Evolutionary conservation across 2,797 vertebrate species (phyloP).

Genomic region (Phalloptychus januarius): DNA sequence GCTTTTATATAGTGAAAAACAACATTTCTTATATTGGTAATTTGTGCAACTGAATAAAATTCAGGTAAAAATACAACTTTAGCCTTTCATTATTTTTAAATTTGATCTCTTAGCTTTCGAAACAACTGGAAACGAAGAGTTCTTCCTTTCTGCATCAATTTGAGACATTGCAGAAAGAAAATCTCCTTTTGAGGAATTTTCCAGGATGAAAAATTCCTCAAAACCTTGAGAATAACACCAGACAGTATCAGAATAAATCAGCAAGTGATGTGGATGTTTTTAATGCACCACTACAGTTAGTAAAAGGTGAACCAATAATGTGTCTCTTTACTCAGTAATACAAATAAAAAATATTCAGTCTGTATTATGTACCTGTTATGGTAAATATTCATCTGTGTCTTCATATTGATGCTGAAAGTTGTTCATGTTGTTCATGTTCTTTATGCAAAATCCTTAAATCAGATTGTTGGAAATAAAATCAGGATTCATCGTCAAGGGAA

Average conservation of each 20-base stretch:
- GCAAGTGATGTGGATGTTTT: background rate
- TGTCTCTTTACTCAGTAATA: background rate
- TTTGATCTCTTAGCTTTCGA: background rate
- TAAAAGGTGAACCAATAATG: background rate
- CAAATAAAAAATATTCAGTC: background rate
- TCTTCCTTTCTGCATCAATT: background rate
- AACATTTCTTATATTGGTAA: background rate
- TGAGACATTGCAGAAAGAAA: background rate
- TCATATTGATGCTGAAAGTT: background rate
- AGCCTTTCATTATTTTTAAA: background rate
- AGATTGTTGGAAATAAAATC: too few relatives aligned
- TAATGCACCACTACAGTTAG: too few relatives aligned
- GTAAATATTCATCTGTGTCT: background rate
- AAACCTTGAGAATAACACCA: background rate
- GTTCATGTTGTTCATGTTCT: too few relatives aligned
- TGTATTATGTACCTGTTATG: background rate
- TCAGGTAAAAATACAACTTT: background rate
- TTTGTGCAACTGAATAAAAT: background rate
- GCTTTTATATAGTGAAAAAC: background rate
- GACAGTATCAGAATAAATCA: background rate
- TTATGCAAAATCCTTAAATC: too few relatives aligned
- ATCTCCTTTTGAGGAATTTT: background rate
- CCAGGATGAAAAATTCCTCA: background rate
- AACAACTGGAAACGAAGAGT: background rate
- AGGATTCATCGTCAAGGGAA: too few relatives aligned